Evolutionary conservation across 2,888 invertebrate species (phyloP), one percentile per base, ranked within the genome.

Genomic region (Scrobipalpa costella): DNA sequence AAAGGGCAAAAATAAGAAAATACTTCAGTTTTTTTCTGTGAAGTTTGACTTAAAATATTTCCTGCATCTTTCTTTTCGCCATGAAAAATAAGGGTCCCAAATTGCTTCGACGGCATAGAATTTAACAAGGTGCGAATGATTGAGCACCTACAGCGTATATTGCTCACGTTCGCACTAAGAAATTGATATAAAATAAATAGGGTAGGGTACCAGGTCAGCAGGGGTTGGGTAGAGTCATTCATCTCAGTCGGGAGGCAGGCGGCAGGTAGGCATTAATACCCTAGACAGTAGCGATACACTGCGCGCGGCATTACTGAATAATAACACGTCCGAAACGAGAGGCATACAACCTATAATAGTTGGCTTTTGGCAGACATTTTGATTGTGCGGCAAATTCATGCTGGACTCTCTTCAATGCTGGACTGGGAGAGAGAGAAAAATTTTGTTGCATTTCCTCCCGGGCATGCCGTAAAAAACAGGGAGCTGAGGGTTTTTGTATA

Each of bases 201-300:
- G 67, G 63, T 71, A 64, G 59, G 62, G 62, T 44, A 66, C 66
- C 70, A 71, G 75, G 73, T 75, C 73, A 69, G 64, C 69, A 67
- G 47, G 64, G 69, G 71, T 61, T 64, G 66, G 69, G 67, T 68
- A 58, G 68, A 65, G 61, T 73, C 69, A 80, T 82, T 72, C 71
- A 71, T 80, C 79, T 77, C 66, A 71, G 77, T 76, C 75, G 21
- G 9, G 34, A 33, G 47, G 9, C 60, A 33, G 60, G 60, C 71
- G 60, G 67, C 75, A 73, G 74, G 76, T 76, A 73, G 66, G 68
- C 73, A 78, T 77, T 75, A 72, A 77, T 76, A 75, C 69, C 73
- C 70, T 68, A 69, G 68, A 69, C 69, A 68, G 63, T 65, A 64
- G 69, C 69, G 68, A 69, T 70, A 69, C 69, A 69, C 69, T 63